Evolutionary conservation across 2,113 vertebrate genomes (phyloP).

Genomic region (Gasterosteus aculeatus): DNA sequence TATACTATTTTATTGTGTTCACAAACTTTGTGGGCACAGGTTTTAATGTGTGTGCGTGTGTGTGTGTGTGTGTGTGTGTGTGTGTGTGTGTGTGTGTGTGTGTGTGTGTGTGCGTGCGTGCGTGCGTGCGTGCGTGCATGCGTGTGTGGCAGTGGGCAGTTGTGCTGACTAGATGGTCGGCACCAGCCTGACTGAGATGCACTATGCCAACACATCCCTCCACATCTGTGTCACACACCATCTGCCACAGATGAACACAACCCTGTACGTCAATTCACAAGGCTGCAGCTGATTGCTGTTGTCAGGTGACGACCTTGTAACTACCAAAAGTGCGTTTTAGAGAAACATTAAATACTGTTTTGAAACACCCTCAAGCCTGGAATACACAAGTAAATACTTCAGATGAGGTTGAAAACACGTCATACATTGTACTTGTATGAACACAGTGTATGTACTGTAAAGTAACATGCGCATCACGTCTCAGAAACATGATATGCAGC

Average conservation of each 20-base stretch:
- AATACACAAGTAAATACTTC: background rate
- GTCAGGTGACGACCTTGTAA: slow-evolving; percentile 73
- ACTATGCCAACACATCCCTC: slow-evolving; percentile 53
- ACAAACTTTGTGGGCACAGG: slow-evolving; percentile 47
- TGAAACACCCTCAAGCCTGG: background rate
- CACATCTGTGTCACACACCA: slow-evolving; percentile 54
- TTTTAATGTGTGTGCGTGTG: background rate
- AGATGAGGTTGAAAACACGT: background rate
- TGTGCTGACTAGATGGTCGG: slow-evolving; percentile 57
- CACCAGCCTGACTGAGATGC: slow-evolving; percentile 58
- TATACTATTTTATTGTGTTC: slow-evolving; percentile 55
- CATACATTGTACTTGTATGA: too few relatives aligned
- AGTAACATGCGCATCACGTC: background rate
- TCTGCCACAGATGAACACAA: slow-evolving; percentile 63
- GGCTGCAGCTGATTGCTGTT: slow-evolving; percentile 27
- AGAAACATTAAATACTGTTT: slow-evolving; percentile 19
- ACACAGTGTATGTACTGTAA: too few relatives aligned
- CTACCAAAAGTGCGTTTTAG: background rate
- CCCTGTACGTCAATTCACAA: slow-evolving; percentile 36
- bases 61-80: slow-evolving; percentile 13
- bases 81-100: slow-evolving; percentile 14
- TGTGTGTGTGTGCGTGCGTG: slow-evolving; percentile 32
- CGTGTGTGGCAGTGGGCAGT: slow-evolving; percentile 25
- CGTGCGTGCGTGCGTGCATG: slow-evolving; percentile 35
- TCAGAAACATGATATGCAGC: slow-evolving; percentile 16